phyloP scores from a whole-genome alignment of 2,797 vertebrate genomes.

The Sebastes paucispinis region DNA sequence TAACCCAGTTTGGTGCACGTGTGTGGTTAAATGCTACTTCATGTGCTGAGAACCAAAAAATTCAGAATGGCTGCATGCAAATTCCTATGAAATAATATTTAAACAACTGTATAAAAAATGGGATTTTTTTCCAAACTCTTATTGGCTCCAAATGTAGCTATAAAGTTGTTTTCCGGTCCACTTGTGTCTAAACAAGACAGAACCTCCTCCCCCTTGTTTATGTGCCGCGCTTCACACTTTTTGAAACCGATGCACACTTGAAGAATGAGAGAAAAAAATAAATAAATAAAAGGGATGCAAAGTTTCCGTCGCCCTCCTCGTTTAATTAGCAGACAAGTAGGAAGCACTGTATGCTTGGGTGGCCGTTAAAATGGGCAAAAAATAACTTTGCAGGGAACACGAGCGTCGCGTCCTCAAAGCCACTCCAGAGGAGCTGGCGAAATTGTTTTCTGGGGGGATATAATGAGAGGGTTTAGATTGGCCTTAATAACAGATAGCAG shows the following conservation, averaged over 20 bases:
- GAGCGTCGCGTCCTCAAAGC: constrained; percentile 68
- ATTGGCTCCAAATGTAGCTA: not conserved
- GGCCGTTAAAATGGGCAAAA: constrained; percentile 73
- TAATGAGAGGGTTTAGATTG: constrained; percentile 81
- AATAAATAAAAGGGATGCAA: constrained; percentile 71
- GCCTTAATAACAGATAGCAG: constrained; percentile 83
- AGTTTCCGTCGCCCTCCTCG: constrained; percentile 70
- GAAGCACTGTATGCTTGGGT: constrained; percentile 74
- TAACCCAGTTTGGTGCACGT: not conserved
- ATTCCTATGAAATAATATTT: not conserved
- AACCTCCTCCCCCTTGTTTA: constrained; percentile 46
- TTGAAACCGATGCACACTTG: constrained; percentile 54
- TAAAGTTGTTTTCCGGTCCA: constrained; percentile 32
- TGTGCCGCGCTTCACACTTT: constrained; percentile 51
- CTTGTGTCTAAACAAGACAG: constrained; percentile 27
- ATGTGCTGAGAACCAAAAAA: not conserved
- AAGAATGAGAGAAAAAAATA: constrained; percentile 36
- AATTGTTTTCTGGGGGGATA: constrained; percentile 69
- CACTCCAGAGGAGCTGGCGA: constrained; percentile 61
- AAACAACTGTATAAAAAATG: not conserved
- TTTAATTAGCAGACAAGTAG: constrained; percentile 79
- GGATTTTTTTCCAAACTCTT: not conserved
- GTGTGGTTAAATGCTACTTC: not conserved
- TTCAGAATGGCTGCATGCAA: not conserved
- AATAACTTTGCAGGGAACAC: constrained; percentile 68